phyloP scores from a whole-genome alignment of 2,113 vertebrate species.

The Callaeas wilsoni region DNA sequence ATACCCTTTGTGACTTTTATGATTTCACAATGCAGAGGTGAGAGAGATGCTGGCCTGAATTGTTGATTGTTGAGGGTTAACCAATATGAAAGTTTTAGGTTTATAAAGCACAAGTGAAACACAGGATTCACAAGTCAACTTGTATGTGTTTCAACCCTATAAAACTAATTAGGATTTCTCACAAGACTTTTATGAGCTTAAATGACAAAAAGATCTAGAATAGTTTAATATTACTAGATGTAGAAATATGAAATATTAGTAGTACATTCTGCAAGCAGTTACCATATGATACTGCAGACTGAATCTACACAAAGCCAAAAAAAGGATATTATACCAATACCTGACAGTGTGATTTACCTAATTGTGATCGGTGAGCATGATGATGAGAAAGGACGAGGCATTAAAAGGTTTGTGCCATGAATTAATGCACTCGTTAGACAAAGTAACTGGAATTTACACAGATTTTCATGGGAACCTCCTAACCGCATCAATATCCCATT shows the following conservation, averaged over 20 bases:
- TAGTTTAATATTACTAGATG: background rate
- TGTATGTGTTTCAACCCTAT: background rate
- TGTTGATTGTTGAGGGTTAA: background rate
- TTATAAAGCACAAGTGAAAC: background rate
- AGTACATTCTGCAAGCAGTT: background rate
- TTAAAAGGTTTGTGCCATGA: background rate
- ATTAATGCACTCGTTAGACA: background rate
- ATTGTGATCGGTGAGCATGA: accelerated
- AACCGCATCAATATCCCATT: background rate
- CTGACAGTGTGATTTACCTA: background rate
- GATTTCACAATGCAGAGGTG: background rate
- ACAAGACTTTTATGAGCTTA: background rate
- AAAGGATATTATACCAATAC: background rate
- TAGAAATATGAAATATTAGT: background rate
- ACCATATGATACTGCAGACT: background rate
- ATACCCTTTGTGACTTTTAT: background rate
- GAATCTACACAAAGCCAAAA: background rate
- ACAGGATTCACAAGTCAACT: background rate
- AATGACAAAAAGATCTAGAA: background rate
- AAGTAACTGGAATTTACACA: background rate
- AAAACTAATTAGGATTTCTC: background rate
- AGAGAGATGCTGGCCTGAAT: background rate
- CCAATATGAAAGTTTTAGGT: background rate
- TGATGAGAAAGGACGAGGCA: background rate
- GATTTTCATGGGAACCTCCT: background rate